Conservation (phyloP, 2,797 vertebrate genomes). For the Odontamblyopus lacepedii region DNA sequence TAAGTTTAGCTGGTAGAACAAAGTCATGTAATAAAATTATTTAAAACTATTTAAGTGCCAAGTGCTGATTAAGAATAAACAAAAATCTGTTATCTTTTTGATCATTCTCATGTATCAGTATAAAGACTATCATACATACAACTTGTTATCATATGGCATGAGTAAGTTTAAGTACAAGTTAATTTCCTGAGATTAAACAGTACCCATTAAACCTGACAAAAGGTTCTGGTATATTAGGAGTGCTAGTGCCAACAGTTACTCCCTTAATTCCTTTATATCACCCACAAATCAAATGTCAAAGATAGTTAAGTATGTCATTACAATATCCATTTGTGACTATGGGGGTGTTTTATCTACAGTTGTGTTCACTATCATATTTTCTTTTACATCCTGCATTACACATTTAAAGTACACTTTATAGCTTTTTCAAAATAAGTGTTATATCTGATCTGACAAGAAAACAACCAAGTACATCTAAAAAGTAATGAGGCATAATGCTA, state of each 20-base stretch:
- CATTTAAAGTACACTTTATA: too few species aligned
- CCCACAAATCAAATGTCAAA: background rate
- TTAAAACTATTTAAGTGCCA: background rate
- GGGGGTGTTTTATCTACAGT: background rate
- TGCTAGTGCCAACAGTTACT: background rate
- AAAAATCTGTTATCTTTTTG: background rate
- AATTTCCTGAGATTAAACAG: conserved; percentile 54
- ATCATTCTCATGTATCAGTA: background rate
- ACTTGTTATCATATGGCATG: conserved; percentile 3
- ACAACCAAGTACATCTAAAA: background rate
- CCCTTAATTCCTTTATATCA: background rate
- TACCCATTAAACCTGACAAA: background rate
- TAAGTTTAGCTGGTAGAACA: background rate
- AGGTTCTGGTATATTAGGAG: background rate
- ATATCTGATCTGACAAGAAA: too few species aligned
- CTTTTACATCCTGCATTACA: background rate
- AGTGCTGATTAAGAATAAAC: background rate
- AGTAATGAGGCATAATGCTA: background rate
- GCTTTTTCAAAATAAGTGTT: too few species aligned
- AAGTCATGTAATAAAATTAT: background rate
- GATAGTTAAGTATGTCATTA: background rate
- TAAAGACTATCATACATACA: background rate
- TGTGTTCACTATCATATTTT: background rate
- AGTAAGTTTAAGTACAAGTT: conserved; percentile 20
- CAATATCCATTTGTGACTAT: background rate